These are phyloP conservation scores for Syngnathoides biaculeatus DNA, from an alignment of 2,113 vertebrate genomes.

Conservation along the genomic window DNA sequence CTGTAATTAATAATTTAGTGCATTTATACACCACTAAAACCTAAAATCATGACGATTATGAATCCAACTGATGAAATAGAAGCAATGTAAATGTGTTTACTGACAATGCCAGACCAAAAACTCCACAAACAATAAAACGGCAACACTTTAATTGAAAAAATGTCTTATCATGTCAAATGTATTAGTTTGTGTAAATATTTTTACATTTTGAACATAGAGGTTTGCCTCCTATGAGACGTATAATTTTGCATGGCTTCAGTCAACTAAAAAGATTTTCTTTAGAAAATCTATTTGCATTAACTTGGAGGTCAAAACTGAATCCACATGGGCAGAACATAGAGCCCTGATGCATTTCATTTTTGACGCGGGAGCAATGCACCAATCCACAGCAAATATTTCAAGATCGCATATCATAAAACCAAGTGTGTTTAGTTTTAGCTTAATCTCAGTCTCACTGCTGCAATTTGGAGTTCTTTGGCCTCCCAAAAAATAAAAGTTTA, in stretches of 20 bases:
- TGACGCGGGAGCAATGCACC: neutral
- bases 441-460: neutral
- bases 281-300: neutral
- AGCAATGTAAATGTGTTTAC: no score
- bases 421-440: neutral
- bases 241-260: neutral
- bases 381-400: neutral
- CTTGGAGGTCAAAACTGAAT: neutral
- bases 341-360: neutral
- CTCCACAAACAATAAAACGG: no score
- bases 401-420: neutral
- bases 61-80: no score
- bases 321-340: neutral
- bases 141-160: neutral
- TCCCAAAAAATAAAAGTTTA: neutral
- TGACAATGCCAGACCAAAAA: neutral
- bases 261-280: neutral
- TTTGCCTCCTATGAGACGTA: no score
- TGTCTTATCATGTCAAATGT: no score
- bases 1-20: no score
- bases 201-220: no score
- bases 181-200: no score
- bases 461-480: neutral
- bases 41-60: no score
- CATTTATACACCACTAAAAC: no score